These are phyloP conservation scores for Macrostomum lignano DNA, from an alignment of 1,140 invertebrate genomes.

Conservation along the genomic window DNA sequence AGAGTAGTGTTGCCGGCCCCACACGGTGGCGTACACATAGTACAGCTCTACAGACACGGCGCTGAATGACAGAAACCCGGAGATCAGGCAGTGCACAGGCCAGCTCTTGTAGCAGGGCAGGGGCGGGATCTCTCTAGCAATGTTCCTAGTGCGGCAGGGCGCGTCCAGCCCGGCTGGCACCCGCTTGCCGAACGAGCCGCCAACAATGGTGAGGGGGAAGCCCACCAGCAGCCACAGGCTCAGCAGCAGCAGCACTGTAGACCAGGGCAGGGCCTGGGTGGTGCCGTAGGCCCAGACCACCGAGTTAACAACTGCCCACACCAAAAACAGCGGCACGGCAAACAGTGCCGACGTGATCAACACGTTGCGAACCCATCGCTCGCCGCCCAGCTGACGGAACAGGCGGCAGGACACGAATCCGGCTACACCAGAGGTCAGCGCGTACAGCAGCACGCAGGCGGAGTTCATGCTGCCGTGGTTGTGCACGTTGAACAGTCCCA, in stretches of 20 bases:
- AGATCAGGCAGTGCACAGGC: slow-evolving; percentile 29
- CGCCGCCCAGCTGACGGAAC: slow-evolving; percentile 25
- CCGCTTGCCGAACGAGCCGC: slow-evolving; percentile 32
- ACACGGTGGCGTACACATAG: slow-evolving; percentile 33
- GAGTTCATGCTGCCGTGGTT: slow-evolving; percentile 31
- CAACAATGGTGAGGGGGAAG: slow-evolving; percentile 31
- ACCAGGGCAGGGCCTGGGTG: slow-evolving; percentile 31
- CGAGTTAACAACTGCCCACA: slow-evolving; percentile 31
- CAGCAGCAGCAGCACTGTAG: slow-evolving; percentile 30
- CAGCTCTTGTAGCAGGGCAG: slow-evolving; percentile 30
- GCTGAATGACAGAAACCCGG: slow-evolving; percentile 33
- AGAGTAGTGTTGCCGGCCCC: slow-evolving; percentile 32
- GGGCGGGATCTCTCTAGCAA: slow-evolving; percentile 29
- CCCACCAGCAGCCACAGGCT: slow-evolving; percentile 32
- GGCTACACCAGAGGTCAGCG: slow-evolving; percentile 28
- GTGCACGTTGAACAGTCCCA: slow-evolving; percentile 32
- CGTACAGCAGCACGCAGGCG: slow-evolving; percentile 30
- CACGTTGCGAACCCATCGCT: slow-evolving; percentile 32
- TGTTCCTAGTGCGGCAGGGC: slow-evolving; percentile 32
- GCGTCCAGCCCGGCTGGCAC: slow-evolving; percentile 28
- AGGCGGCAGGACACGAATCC: background rate
- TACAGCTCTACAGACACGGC: slow-evolving; percentile 33
- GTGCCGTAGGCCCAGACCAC: slow-evolving; percentile 32
- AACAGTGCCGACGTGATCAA: slow-evolving; percentile 31
- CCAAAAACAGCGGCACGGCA: slow-evolving; percentile 31